Base-by-base conservation (phyloP, 2,888 invertebrate species). In the Eupsilia transversa region DNA sequence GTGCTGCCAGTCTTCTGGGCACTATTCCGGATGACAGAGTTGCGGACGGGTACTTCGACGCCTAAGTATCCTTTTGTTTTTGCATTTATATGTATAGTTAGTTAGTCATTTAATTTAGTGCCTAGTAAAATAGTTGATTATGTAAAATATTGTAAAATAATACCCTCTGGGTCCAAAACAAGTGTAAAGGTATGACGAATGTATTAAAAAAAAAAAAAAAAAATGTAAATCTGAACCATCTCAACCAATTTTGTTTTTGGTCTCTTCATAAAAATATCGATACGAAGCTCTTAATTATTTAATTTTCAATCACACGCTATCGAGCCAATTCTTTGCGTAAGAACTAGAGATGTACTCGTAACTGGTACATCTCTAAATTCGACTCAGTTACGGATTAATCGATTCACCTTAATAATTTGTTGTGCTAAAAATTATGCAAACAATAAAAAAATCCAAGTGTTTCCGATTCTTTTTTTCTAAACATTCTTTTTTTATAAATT, bases 291-390 rank as follows among this genome's bases (percentile, higher is more conserved):
- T 9, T 49, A n/a, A 78, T 64, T 71, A 63, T 59, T 67, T 35
- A 27, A 79, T 66, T 52, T 17, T 0, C 14, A 57, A 71, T 72
- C 27, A 41, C 57, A 74, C 20, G 68, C 54, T 46, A 56, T 59
- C 57, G n/a, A 43, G 9, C 0, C 52, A n/a, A 61, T 30, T 43
- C 17, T 70, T 85, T 85, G 77, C 46, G 56, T 76, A 78, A 77
- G 23, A 74, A 77, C 67, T 61, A 75, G 33, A 64, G 66, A 63
- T 80, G 68, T 69, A 73, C 64, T 49, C n/a, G 35, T 35, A 46
- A 17, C 30, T 38, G 79, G 74, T 86, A 74, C 74, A 80, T 75
- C 82, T 84, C 72, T 74, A 75, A 46, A 82, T 82, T 86, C 70
- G 80, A 74, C 65, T 67, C 80, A 33, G 80, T 76, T 33, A 74